These are phyloP conservation scores for Pseudochirops corinnae DNA, from an alignment of 2,797 vertebrate genomes.

Conservation along the genomic window DNA sequence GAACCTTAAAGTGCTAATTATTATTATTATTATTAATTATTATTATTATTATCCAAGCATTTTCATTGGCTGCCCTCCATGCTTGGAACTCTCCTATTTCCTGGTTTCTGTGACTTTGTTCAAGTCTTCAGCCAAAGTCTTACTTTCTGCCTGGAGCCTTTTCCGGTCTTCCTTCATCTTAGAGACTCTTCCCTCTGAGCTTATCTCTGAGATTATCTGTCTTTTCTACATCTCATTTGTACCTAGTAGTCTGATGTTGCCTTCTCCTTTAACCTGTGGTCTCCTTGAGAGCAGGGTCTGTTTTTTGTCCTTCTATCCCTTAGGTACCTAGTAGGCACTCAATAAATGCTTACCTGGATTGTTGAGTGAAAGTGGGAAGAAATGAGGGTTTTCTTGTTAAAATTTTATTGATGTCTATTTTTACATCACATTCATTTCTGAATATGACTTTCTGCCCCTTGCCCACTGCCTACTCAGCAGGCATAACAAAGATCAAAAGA, in stretches of 20 bases:
- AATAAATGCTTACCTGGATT: not conserved
- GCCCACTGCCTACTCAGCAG: not conserved
- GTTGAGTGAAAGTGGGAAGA: not conserved
- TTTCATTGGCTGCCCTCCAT: not conserved
- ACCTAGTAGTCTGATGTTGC: not conserved
- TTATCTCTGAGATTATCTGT: not conserved
- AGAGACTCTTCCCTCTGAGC: not conserved
- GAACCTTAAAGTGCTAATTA: not conserved
- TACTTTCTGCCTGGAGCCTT: not conserved
- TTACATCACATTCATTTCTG: not conserved
- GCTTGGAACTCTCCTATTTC: not conserved
- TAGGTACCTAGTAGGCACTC: not conserved
- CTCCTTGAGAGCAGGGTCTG: not conserved
- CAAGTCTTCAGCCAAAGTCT: not conserved
- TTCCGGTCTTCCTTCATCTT: not conserved
- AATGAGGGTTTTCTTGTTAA: not conserved
- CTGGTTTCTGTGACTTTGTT: not conserved
- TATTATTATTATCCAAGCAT: not conserved
- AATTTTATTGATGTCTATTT: not conserved
- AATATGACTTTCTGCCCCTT: not conserved
- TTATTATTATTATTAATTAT: not conserved
- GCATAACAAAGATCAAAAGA: not conserved
- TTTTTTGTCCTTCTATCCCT: not conserved
- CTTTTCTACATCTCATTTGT: not conserved
- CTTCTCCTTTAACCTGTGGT: not conserved